Conservation (phyloP, 2,888 invertebrate genomes). For the Rhamphomyia laevipes region DNA sequence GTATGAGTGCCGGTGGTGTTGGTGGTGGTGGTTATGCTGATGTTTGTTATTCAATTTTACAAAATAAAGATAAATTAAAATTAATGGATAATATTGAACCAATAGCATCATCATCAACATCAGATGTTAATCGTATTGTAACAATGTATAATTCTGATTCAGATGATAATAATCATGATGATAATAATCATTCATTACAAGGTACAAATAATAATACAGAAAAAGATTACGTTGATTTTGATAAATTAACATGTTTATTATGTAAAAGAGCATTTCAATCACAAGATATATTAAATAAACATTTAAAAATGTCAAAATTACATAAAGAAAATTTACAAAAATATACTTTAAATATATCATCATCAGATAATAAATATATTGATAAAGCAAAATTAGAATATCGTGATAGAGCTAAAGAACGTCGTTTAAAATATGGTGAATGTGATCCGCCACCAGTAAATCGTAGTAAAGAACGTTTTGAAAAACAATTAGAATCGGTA, state of each 20-base stretch:
- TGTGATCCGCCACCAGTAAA: constrained; percentile 63
- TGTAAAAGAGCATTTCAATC: constrained; percentile 93
- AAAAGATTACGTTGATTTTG: constrained; percentile 74
- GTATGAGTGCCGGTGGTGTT: constrained; percentile 7
- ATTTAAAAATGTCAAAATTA: constrained; percentile 84
- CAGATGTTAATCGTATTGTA: constrained; percentile 44
- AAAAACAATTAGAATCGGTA: constrained; percentile 43
- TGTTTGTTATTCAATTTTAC: constrained; percentile 84
- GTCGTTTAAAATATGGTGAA: constrained; percentile 85
- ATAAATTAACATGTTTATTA: constrained; percentile 80
- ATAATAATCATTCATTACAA: constrained; percentile 12
- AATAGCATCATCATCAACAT: constrained; percentile 2
- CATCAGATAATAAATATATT: constrained; percentile 10
- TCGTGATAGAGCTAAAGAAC: constrained; percentile 91
- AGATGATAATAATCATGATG: constrained; percentile 28
- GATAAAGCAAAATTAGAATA: constrained; percentile 40
- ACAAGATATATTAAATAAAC: constrained; percentile 76
- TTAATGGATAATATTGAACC: constrained; percentile 31
- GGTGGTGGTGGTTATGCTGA: constrained; percentile 61
- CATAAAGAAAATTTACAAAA: constrained; percentile 76
- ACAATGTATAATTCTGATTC: constrained; percentile 71
- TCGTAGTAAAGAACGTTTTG: constrained; percentile 58
- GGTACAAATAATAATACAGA: constrained; percentile 29
- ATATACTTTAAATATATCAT: constrained; percentile 33
- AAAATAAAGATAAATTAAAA: constrained; percentile 50